phyloP scores from a whole-genome alignment of 2,888 invertebrate species.

The Diarsia dahlii region DNA sequence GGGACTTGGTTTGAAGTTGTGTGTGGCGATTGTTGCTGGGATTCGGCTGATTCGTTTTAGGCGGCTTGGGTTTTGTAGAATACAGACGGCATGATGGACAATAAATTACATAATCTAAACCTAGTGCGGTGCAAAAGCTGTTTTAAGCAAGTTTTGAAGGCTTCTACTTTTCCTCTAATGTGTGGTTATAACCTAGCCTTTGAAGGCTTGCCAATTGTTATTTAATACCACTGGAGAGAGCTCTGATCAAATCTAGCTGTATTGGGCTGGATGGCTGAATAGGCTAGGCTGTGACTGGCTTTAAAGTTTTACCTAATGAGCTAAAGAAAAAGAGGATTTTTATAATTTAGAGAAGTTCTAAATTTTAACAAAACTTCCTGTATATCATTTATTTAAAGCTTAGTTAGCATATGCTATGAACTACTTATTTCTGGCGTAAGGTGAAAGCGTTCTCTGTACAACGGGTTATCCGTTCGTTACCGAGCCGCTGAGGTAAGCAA shows the following conservation, averaged over 20 bases:
- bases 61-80: not conserved
- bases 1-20: not conserved
- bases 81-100: not conserved
- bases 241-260: no score
- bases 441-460: slow-evolving; percentile 74
- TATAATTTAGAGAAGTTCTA: not conserved
- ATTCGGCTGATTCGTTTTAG: not conserved
- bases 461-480: slow-evolving; percentile 76
- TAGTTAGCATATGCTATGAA: not conserved
- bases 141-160: no score
- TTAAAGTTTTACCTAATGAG: not conserved
- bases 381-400: slow-evolving; percentile 3
- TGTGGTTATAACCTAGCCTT: no score
- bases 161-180: no score
- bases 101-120: not conserved
- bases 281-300: not conserved
- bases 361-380: not conserved
- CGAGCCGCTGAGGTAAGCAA: slow-evolving; percentile 85
- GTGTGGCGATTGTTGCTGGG: not conserved
- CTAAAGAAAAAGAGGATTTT: no score
- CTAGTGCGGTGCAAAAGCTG: not conserved
- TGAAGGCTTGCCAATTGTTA: no score
- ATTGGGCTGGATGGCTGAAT: no score
- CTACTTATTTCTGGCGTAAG: not conserved
- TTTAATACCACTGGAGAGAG: no score